phyloP scores from a whole-genome alignment of 2,797 vertebrate genomes.

The Meda fulgida region DNA sequence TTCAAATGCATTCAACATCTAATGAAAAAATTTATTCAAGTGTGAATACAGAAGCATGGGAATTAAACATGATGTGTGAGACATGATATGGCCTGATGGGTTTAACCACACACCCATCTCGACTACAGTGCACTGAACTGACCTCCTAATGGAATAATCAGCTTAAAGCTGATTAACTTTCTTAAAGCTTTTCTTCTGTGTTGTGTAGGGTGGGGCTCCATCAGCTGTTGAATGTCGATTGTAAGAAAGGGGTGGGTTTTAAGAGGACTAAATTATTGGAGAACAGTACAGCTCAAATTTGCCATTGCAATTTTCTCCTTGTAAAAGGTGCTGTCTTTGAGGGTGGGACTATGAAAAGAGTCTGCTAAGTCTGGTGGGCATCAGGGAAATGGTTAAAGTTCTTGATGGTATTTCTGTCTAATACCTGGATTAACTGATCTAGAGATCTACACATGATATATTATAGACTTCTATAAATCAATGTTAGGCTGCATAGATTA shows the following conservation, averaged over 20 bases:
- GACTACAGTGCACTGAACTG: neutral
- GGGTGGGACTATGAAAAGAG: neutral
- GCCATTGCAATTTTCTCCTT: neutral
- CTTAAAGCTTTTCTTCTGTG: neutral
- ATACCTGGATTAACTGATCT: neutral
- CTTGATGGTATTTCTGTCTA: neutral
- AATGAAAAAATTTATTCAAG: neutral
- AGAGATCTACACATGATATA: no score
- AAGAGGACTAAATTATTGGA: neutral
- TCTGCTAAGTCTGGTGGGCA: neutral
- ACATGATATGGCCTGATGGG: neutral
- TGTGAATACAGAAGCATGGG: neutral
- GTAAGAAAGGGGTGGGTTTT: neutral
- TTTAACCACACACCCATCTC: neutral
- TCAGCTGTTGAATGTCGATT: neutral
- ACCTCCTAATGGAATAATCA: constrained; percentile 37
- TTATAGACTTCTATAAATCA: no score
- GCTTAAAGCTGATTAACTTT: neutral
- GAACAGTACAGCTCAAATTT: neutral
- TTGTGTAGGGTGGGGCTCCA: neutral
- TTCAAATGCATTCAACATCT: neutral
- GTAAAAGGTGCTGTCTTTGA: neutral
- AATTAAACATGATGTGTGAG: neutral
- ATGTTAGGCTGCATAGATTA: no score
- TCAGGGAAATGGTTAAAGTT: neutral